Base-by-base conservation (phyloP, 2,113 vertebrate species). In the Tursiops truncatus region DNA sequence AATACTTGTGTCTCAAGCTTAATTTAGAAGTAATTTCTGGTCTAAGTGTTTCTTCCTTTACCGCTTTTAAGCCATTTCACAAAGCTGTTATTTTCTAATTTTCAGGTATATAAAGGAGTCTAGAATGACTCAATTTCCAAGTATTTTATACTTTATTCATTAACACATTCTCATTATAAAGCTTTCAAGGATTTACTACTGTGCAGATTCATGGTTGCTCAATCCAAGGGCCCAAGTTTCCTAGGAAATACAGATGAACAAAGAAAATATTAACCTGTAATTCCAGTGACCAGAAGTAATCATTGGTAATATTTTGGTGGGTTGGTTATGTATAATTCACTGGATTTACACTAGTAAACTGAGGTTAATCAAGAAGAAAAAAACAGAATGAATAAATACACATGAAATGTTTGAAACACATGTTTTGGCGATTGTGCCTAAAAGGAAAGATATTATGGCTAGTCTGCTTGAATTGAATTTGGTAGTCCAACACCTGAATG, bases 31-130 rank as follows among this genome's bases (percentile, higher is more conserved):
- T 76, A 83, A 96, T 80, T 94, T 95, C 83, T 50, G 18, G 3
- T 79, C 58, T 89, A 95, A 89, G 79, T 79, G 41, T 13, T 71
- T 65, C 56, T 89, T 17, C 26, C 26, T 87, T 58, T 7, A 20
- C 67, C 62, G 38, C 17, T 47, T 86, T 77, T 50, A 71, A 79
- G 28, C 18, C 33, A 44, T 63, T 86, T 91, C n/a, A 76, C 44
- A 86, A 91, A 83, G 36, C 82, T 92, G 82, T 89, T 83, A 95
- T 95, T 94, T 93, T 70, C 90, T 92, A 76, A 95, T 94, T 92
- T 95, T 92, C 74, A 94, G 44, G 36, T 86, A 71, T 60, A 47
- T 10, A 50, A 56, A 88, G 76, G 47, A 90, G 31, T 71, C 23
- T 65, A 76, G 21, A 95, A 20, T 58, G n/a, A 91, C 20, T 77